Evolutionary conservation across 2,888 invertebrate genomes (phyloP).

Genomic region (Priocnemis perturbator): DNA sequence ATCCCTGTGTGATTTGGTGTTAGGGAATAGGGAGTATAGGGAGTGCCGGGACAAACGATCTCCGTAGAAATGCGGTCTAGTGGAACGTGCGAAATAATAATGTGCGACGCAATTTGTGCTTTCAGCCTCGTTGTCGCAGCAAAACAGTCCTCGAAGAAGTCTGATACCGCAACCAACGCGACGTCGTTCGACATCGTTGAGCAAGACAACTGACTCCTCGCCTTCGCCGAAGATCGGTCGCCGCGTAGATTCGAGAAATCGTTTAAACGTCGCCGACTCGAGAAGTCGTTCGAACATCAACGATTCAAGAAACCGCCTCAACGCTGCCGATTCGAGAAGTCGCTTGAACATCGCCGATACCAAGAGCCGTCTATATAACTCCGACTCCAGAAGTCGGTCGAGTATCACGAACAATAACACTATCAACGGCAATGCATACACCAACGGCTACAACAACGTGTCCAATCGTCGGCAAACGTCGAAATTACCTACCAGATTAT

Average conservation of each 20-base stretch:
- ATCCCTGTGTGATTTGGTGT: no score
- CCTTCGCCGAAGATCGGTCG: conserved; percentile 64
- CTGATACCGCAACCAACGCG: conserved; percentile 69
- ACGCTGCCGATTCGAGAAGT: conserved; percentile 29
- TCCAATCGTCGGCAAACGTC: conserved; percentile 29
- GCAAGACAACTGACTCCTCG: conserved; percentile 57
- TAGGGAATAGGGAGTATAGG: no score
- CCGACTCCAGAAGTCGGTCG: background rate
- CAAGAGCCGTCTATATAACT: conserved; percentile 16
- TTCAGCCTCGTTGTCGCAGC: conserved; percentile 69
- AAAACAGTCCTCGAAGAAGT: conserved; percentile 70
- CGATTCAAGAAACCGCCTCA: conserved; percentile 47
- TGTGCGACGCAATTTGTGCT: conserved; percentile 1
- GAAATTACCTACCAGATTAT: conserved; percentile 50
- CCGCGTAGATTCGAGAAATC: conserved; percentile 52
- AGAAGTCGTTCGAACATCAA: conserved; percentile 30
- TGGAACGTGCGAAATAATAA: no score
- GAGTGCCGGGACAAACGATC: no score
- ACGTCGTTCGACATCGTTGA: conserved; percentile 64
- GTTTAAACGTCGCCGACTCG: conserved; percentile 39
- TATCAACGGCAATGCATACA: conserved; percentile 4
- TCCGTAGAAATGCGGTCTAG: no score
- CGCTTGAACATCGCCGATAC: conserved; percentile 38
- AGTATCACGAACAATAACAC: conserved; percentile 2
- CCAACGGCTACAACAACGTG: background rate